Evolutionary conservation across 1,140 invertebrate genomes (phyloP), one percentile per base, ranked within the genome.

Genomic region (Olivierus martensii): DNA sequence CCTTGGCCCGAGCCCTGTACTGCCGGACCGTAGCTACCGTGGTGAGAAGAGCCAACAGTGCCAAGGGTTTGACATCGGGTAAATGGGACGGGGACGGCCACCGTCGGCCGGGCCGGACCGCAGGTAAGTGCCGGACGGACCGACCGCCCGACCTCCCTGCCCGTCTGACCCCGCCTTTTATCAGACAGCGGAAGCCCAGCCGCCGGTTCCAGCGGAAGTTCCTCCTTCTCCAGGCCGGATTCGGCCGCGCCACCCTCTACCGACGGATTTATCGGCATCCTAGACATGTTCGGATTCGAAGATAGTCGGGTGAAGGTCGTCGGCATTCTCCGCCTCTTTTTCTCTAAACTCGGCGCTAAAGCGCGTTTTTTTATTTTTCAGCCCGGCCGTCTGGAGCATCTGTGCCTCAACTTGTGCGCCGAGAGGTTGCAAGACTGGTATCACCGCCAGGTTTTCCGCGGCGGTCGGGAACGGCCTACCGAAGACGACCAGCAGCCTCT

Each of bases 401-500:
- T 94, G 21, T 94, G 89, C 69, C 89, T 91, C 59, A 93, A 94
- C 69, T 70, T 94, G 43, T 92, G 88, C 68, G 87, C 89, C 0
- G 90, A 94, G 72, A 92, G 88, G 17, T 92, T 94, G 87, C 89
- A 94, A 64, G 88, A 93, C 69, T 93, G 92, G 67, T 94, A 93
- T 72, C 93, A 92, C 66, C 93, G 87, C 37, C 88, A 93, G 68
- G 88, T 92, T 57, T 93, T 94, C 70, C 92, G 92, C 70, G 88
- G 85, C 7, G 85, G 84, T 49, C 85, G 89, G 54, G 88, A 93
- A 69, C 88, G 87, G 43, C 91, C 87, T 64, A 75, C 84, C 49
- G 88, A 93, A 65, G 90, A 94, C 73, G 87, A 87, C 21, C 85
- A 90, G 61, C 79, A 88, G 28, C 84, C 90, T 67, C 83, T 92